Evolutionary conservation across 92 coral and sea anemone genomes (phyloP), one percentile per base, ranked within the genome.

Genomic region (Virgularia gustaviana): DNA sequence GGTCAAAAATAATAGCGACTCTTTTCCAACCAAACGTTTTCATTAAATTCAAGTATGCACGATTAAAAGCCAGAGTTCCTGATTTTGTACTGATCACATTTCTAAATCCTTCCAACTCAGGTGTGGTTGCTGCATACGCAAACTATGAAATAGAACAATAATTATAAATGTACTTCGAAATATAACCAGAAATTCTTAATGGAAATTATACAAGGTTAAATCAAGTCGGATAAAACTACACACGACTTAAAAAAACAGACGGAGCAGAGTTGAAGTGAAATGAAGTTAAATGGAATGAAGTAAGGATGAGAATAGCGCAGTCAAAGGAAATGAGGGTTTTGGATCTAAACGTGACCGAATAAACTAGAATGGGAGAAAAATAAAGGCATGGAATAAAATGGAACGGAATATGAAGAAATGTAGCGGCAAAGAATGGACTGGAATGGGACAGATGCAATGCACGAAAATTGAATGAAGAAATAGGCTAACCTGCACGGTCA

Each of bases 1-100:
- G 51, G 31, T 49, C 67, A 75, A 86, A 89, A 42, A 89, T 41
- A 22, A 86, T 55, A 0, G 84, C 96, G 24, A 72, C 89, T 77
- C 88, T 77, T 28, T 65, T 71, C 96, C 96, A 89, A 0, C 77
- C 64, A 51, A 89, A 89, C 9, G 9, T n/a, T 1, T 78, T 65
- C 85, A 89, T 59, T 27, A 89, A 22, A 3, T 60, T 56, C 9
- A 67, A 33, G 23, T 47, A 58, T 4, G 82, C 90, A 9, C 29
- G 33, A 41, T 79, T 83, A 37, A 83, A 79, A 15, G 79, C 29
- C 0, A 6, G 2, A 1, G 84, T 72, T 0, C 75, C 49, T 22
- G 77, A 72, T 24, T 8, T 15, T 9, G 75, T 76, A 1, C 78
- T 72, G 12, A 83, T 53, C 4, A 57, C 62, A 25, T 20, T 51